A percentile compares a stretch with the other conserved stretches of the same genome.
phyloP scores from a whole-genome alignment of 2,113 vertebrate species.

The Antechinus flavipes region DNA sequence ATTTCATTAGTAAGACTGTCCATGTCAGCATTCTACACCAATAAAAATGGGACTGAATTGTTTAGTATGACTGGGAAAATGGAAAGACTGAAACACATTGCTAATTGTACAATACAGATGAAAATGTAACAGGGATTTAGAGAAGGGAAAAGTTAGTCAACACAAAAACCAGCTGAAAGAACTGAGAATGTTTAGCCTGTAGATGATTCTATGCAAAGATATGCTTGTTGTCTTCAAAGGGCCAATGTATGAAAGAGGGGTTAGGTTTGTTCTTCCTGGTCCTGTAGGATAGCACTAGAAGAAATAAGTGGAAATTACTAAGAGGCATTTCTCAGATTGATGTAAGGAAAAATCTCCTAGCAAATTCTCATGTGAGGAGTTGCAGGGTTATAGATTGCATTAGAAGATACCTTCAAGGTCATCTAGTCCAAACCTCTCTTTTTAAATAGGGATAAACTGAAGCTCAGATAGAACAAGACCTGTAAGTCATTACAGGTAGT shows the following conservation, averaged over 20 bases:
- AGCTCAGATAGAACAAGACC: no score
- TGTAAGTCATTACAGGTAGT: not conserved
- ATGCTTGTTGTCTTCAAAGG: not conserved
- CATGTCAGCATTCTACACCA: not conserved
- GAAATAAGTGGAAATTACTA: not conserved
- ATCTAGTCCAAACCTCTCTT: not conserved
- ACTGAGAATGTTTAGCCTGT: not conserved
- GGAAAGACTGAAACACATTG: not conserved
- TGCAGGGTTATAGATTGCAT: not conserved
- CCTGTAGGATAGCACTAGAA: not conserved
- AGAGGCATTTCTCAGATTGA: not conserved
- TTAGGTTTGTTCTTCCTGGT: not conserved
- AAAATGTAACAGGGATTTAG: not conserved
- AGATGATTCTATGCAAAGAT: not conserved
- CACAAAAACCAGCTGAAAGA: not conserved
- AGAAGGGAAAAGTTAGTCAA: not conserved
- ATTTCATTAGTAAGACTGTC: not conserved
- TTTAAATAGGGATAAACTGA: not conserved
- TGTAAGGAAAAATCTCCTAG: not conserved
- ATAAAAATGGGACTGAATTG: not conserved
- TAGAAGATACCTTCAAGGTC: not conserved
- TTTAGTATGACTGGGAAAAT: not conserved
- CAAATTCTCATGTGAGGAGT: not conserved
- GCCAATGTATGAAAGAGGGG: not conserved
- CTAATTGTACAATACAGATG: not conserved